These are phyloP conservation scores for Acropora tenuis DNA, from an alignment of 64 coral and sea anemone genomes.

Conservation along the genomic window DNA sequence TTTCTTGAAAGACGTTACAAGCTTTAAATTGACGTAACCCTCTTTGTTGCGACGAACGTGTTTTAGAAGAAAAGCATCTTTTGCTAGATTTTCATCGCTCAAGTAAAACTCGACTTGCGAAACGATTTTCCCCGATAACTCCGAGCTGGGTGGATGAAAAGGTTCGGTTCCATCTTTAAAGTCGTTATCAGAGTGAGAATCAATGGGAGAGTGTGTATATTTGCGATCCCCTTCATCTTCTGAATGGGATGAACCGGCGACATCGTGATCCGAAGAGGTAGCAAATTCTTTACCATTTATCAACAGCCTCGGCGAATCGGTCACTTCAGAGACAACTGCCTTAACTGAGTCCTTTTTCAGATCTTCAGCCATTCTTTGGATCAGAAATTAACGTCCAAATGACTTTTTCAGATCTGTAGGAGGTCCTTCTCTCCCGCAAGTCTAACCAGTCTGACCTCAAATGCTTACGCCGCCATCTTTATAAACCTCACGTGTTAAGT, in stretches of 20 bases:
- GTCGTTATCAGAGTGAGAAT: constrained; percentile 98
- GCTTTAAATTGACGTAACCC: constrained; percentile 96
- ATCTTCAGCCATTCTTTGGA: constrained; percentile 86
- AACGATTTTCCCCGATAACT: constrained; percentile 80
- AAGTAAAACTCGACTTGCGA: constrained; percentile 94
- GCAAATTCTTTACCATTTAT: constrained; percentile 78
- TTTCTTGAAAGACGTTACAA: constrained; percentile 99
- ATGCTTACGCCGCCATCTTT: constrained; percentile 47
- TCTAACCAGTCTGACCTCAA: neutral
- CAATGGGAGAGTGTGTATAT: constrained; percentile 63
- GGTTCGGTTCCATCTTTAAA: constrained; percentile 60
- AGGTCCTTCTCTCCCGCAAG: neutral
- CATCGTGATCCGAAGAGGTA: constrained; percentile 85
- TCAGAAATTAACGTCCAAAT: constrained; percentile 54
- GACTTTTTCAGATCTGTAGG: constrained; percentile 34
- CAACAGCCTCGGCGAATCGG: constrained; percentile 84
- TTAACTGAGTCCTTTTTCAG: constrained; percentile 39
- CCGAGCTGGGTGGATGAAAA: constrained; percentile 84
- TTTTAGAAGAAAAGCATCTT: constrained; percentile 96
- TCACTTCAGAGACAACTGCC: constrained; percentile 24
- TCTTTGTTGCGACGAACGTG: constrained; percentile 99
- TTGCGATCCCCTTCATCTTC: constrained; percentile 82
- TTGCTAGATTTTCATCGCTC: constrained; percentile 87
- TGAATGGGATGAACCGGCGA: constrained; percentile 85
- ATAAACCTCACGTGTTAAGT: constrained; percentile 77